Base-by-base conservation (phyloP, 2,113 vertebrate species). In the Shinisaurus crocodilurus region DNA sequence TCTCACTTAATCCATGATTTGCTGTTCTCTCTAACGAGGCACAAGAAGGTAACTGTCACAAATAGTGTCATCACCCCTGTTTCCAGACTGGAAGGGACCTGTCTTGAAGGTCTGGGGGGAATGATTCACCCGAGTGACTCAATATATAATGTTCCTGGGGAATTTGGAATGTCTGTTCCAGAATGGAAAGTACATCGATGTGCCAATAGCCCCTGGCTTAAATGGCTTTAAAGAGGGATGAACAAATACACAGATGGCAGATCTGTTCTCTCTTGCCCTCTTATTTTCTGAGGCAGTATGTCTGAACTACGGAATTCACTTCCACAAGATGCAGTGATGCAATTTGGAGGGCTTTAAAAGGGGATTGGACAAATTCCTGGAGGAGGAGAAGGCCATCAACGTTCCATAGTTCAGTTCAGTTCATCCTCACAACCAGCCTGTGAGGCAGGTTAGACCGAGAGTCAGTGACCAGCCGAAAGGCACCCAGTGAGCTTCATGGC, bases 1-100 rank as follows among this genome's bases (percentile, higher is more conserved):
- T 72, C 43, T 0, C n/a, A 0, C 37, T 70, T 50, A 76, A 90
- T 88, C 54, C 43, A 32, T 25, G 29, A 50, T 29, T 43, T 0
- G 2, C 27, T 48, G 60, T 7, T 0, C 72, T 74, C n/a, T 29
- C 57, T 54, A 79, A 70, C 37, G 34, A 82, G 85, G 76, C 1
- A 3, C 7, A 77, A 86, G 25, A 3, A 50, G 70, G 25, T 10
- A 0, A 15, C 45, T 4, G 75, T 0, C 18, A 2, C 0, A 63
- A 57, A 84, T n/a, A 57, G 40, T 0, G 15, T 6, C 15, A 0
- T 63, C 65, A 1, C 50, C 79, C 13, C 25, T 0, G 1, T 2
- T 88, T 13, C 32, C 20, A 34, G 34, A 3, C n/a, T 25, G 1
- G 8, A 27, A 0, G 0, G 0, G n/a, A 70, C 82, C 81, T 4